phyloP scores from a whole-genome alignment of 1,140 invertebrate genomes.

The Sogatella furcifera region DNA sequence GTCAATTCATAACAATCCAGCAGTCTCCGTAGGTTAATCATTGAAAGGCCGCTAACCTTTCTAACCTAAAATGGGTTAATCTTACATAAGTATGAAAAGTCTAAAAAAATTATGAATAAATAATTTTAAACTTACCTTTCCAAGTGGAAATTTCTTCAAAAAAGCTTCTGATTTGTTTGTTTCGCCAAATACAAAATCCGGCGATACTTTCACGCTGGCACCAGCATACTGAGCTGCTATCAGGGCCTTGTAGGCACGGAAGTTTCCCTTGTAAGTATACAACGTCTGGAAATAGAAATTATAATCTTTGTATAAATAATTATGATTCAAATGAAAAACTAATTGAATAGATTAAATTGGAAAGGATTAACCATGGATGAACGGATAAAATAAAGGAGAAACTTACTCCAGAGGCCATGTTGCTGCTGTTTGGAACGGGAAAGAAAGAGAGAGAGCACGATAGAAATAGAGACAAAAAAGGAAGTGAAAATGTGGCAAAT shows the following conservation, averaged over 20 bases:
- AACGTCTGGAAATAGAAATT: constrained; percentile 45
- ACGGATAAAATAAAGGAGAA: background rate
- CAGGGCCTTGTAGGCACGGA: constrained; percentile 84
- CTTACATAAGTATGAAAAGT: no score
- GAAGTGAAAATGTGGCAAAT: no score
- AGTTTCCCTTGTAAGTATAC: constrained; percentile 93
- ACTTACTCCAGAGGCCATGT: constrained; percentile 24
- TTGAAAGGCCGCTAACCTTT: no score
- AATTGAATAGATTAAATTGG: background rate
- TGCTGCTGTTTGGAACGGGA: constrained; percentile 10
- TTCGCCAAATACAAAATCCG: constrained; percentile 84
- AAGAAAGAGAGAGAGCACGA: background rate
- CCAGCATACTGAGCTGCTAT: constrained; percentile 93
- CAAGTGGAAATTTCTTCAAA: constrained; percentile 85
- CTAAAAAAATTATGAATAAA: no score
- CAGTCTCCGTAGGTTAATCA: no score
- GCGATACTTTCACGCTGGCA: constrained; percentile 69
- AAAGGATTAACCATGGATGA: background rate
- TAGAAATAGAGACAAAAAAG: no score
- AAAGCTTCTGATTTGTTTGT: constrained; percentile 82
- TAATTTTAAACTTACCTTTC: constrained; percentile 61
- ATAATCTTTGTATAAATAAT: background rate
- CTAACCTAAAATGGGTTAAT: no score
- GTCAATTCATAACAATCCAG: no score
- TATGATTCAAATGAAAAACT: background rate